Evolutionary conservation across 92 coral and sea anemone genomes (phyloP).

Genomic region (Ricordea florida): DNA sequence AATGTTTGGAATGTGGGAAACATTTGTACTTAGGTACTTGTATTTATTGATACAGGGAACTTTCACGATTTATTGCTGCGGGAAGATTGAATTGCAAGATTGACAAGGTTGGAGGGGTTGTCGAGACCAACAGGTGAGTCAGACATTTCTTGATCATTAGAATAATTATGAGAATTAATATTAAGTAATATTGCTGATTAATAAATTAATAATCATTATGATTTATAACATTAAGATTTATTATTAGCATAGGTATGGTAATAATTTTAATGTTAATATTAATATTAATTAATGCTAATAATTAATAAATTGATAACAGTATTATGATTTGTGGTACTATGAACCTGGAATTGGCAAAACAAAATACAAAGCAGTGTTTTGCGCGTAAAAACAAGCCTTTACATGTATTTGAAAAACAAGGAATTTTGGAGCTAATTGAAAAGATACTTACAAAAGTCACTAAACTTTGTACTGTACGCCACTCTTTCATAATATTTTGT

Average conservation of each 20-base stretch:
- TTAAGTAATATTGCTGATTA: not conserved
- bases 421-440: too few species aligned
- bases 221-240: not conserved
- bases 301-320: not conserved
- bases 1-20: too few species aligned
- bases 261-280: not conserved
- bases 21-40: not conserved
- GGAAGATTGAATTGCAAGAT: slow-evolving; percentile 97
- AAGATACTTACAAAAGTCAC: too few species aligned
- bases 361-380: too few species aligned
- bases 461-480: too few species aligned
- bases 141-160: not conserved
- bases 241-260: not conserved
- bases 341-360: too few species aligned
- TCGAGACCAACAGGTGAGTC: slow-evolving; percentile 91
- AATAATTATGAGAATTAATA: not conserved
- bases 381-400: too few species aligned
- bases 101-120: slow-evolving; percentile 99
- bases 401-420: too few species aligned
- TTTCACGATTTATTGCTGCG: slow-evolving; percentile 94
- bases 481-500: too few species aligned
- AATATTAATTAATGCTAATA: not conserved
- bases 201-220: not conserved
- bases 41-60: slow-evolving; percentile 61
- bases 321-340: not conserved